These are phyloP conservation scores for Oryzias celebensis DNA, from an alignment of 2,113 vertebrate species.

Conservation along the genomic window DNA sequence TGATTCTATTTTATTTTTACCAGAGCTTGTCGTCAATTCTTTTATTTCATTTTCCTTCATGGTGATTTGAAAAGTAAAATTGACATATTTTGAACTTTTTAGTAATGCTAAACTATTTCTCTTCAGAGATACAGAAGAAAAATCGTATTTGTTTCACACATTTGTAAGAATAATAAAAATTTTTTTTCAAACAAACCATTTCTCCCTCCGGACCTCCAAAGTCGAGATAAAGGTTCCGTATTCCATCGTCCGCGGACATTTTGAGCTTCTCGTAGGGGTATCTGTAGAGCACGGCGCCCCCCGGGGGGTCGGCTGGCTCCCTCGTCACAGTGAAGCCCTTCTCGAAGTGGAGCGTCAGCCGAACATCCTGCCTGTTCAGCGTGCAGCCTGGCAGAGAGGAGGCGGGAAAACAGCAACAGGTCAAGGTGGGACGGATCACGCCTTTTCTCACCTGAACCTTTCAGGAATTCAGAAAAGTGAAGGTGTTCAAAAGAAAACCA, in stretches of 20 bases:
- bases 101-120: background rate
- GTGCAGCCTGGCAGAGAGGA: constrained; percentile 81
- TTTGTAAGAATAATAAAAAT: background rate
- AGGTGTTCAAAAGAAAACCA: too few species aligned
- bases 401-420: background rate
- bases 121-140: background rate
- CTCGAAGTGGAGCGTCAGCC: constrained; percentile 92
- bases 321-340: constrained; percentile 88
- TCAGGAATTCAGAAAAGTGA: too few species aligned
- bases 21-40: too few species aligned
- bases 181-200: constrained; percentile 78
- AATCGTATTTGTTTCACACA: background rate
- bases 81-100: too few species aligned
- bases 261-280: constrained; percentile 95
- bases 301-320: constrained; percentile 73
- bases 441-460: too few species aligned
- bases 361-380: constrained; percentile 85
- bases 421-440: background rate
- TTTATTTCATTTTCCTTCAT: too few species aligned
- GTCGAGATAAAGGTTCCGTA: constrained; percentile 92
- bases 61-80: too few species aligned
- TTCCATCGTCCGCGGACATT: constrained; percentile 91
- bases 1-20: too few species aligned
- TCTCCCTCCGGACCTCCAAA: constrained; percentile 95
- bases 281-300: constrained; percentile 79